phyloP scores from a whole-genome alignment of 2,797 vertebrate genomes.

The Natrix natrix region DNA sequence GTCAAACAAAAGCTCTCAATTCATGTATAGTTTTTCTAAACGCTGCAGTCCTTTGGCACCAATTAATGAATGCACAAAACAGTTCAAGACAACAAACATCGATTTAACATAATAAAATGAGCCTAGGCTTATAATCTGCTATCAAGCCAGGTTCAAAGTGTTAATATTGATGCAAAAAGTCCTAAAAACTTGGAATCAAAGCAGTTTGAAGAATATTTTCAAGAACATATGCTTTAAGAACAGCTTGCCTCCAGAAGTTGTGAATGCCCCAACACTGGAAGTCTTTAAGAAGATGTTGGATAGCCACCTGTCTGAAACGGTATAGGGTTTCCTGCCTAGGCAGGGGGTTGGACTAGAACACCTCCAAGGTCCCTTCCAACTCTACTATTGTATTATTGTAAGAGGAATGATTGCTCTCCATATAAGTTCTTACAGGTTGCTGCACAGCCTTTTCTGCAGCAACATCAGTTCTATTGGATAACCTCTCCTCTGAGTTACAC shows the following conservation, averaged over 20 bases:
- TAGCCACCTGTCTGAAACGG: too few relatives aligned
- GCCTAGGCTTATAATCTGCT: background rate
- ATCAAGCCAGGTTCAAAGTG: background rate
- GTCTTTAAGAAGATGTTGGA: too few relatives aligned
- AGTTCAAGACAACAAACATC: background rate
- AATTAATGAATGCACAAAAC: background rate
- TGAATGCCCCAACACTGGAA: too few relatives aligned
- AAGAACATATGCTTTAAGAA: background rate
- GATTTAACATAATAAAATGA: background rate
- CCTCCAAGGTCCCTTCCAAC: too few relatives aligned
- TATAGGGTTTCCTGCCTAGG: too few relatives aligned
- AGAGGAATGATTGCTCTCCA: background rate
- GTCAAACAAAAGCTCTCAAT: background rate
- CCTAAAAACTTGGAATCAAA: background rate
- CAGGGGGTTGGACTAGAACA: too few relatives aligned
- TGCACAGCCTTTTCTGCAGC: background rate
- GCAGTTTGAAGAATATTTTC: background rate
- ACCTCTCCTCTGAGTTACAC: background rate
- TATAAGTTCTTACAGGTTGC: background rate
- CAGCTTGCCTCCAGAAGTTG: too few relatives aligned
- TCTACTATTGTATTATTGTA: too few relatives aligned
- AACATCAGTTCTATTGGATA: background rate
- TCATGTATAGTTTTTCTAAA: background rate
- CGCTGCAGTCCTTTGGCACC: background rate
- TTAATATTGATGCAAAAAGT: background rate